These are phyloP conservation scores for Lasaia peninsularis DNA, from an alignment of 1,140 invertebrate genomes.

Conservation along the genomic window DNA sequence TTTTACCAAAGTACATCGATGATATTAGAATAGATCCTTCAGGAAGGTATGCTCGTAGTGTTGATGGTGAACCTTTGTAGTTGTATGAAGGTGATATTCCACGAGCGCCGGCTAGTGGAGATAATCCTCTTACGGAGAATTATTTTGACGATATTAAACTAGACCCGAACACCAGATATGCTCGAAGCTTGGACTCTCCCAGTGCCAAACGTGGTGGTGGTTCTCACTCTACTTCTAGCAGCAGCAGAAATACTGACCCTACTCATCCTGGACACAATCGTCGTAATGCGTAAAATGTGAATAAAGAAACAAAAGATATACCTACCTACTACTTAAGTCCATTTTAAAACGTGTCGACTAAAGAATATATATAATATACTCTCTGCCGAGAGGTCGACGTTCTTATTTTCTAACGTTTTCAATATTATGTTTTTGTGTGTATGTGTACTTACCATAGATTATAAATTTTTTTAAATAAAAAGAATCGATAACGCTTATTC, in stretches of 20 bases:
- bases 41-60: slow-evolving; percentile 28
- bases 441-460: too few relatives aligned
- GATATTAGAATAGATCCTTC: slow-evolving; percentile 40
- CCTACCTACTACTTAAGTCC: too few relatives aligned
- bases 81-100: slow-evolving; percentile 29
- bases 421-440: too few relatives aligned
- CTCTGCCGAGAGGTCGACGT: too few relatives aligned
- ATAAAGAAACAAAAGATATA: too few relatives aligned
- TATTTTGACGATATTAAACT: slow-evolving; percentile 27
- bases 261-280: slow-evolving; percentile 48
- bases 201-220: slow-evolving; percentile 40
- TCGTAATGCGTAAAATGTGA: slow-evolving; percentile 35
- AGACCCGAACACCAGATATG: slow-evolving; percentile 24
- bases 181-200: slow-evolving; percentile 32
- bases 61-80: slow-evolving; percentile 32
- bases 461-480: too few relatives aligned
- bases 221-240: slow-evolving; percentile 30
- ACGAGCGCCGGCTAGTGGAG: slow-evolving; percentile 2
- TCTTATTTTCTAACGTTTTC: too few relatives aligned
- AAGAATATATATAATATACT: too few relatives aligned
- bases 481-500: too few relatives aligned
- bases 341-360: too few relatives aligned
- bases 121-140: slow-evolving; percentile 32
- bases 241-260: slow-evolving; percentile 36
- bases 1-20: slow-evolving; percentile 41